Evolutionary conservation across 2,113 vertebrate species (phyloP), one percentile per base, ranked within the genome.

Genomic region (Tupaia tana): DNA sequence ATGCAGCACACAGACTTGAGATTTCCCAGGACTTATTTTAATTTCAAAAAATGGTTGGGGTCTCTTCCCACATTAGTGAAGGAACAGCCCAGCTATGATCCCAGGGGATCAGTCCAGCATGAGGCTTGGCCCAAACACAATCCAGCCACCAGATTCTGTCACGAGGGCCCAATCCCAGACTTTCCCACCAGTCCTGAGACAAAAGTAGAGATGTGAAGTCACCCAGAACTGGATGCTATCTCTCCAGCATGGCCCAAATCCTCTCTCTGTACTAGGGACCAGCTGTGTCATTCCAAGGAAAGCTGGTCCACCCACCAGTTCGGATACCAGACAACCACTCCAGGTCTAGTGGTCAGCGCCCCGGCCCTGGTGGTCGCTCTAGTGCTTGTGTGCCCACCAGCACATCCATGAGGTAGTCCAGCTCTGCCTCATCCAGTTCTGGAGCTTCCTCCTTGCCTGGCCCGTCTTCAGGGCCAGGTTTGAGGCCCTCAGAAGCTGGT

Each of bases 321-420:
- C 91, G 78, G 71, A 86, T 3, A 25, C 74, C 69, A 79, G 89
- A 79, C 75, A 89, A 83, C 27, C 87, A 67, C 71, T 1, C 52
- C 27, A 54, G 6, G 8, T 25, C 52, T 3, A 12, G 58, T 43
- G 67, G 56, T 97, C 97, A 97, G 90, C 93, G 93, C 15, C 95
- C 97, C 0, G 89, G 97, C 14, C 58, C 95, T 0, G 83, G 80
- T 0, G 84, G 95, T 80, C 89, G 88, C 70, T 97, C 97, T 70
- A 98, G 90, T 0, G 93, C 89, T 93, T 98, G 97, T 2, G 97
- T 94, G 82, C 97, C 97, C 71, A 98, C 97, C 20, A 98, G 92
- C 89, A 98, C 93, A 0, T 98, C 98, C 98, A 98, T 97, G 84
- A 98, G 97, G 93, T 98, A 98, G 92, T 98, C 98, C 59, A 98